Percentiles rank a stretch among this genome's conserved stretches.
phyloP scores from a whole-genome alignment of 1,140 invertebrate genomes.

The Paralvinella palmiformis region DNA sequence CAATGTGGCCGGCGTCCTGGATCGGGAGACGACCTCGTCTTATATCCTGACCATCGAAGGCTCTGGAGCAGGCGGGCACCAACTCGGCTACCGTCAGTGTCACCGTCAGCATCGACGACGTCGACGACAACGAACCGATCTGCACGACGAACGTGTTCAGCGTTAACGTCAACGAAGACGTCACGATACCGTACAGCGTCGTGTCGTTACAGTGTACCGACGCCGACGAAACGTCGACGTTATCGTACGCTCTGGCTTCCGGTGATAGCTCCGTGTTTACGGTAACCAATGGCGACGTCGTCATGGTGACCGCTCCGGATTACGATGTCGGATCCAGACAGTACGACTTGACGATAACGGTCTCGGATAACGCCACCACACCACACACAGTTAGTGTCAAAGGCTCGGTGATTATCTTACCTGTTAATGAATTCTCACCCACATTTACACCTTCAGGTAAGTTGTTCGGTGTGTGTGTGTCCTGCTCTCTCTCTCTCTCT shows the following conservation, averaged over 20 bases:
- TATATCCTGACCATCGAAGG: background rate
- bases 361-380: constrained; percentile 27
- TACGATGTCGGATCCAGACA: constrained; percentile 24
- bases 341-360: constrained; percentile 27
- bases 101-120: constrained; percentile 28
- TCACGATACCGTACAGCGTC: background rate
- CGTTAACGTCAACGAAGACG: background rate
- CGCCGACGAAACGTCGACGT: background rate
- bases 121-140: constrained; percentile 29
- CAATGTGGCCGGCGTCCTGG: background rate
- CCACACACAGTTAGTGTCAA: constrained; percentile 21
- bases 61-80: background rate
- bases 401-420: constrained; percentile 20
- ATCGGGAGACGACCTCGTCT: constrained; percentile 3
- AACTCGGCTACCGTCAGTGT: constrained; percentile 4
- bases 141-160: constrained; percentile 3
- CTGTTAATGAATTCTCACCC: constrained; percentile 22
- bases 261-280: background rate
- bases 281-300: background rate
- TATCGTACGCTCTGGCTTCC: background rate
- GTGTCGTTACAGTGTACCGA: background rate
- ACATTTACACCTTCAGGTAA: constrained; percentile 22
- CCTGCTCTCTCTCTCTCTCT: background rate
- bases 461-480: background rate
- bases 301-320: constrained; percentile 22